phyloP scores from a whole-genome alignment of 2,113 vertebrate species.

The Mastomys coucha region DNA sequence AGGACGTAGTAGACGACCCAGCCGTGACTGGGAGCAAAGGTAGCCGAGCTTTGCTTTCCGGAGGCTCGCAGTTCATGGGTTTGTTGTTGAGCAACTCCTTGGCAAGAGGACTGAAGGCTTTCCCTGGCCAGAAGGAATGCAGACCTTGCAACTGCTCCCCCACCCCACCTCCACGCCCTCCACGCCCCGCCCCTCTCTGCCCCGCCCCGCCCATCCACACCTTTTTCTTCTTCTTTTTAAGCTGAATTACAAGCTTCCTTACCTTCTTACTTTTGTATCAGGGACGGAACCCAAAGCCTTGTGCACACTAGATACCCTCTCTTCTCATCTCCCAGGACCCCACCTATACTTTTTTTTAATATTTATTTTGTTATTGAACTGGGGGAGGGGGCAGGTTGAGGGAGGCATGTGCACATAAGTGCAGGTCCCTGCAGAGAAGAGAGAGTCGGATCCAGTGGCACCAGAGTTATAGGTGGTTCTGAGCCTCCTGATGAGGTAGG shows the following conservation, averaged over 20 bases:
- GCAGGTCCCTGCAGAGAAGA: neutral
- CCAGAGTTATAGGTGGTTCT: neutral
- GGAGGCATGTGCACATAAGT: neutral
- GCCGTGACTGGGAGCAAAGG: neutral
- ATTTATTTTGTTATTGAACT: neutral
- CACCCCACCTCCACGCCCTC: too few species aligned
- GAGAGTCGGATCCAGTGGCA: neutral
- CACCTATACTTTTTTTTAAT: neutral
- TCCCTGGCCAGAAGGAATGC: neutral
- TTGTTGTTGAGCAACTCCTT: neutral
- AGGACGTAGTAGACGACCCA: neutral
- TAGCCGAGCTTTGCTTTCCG: rapidly evolving
- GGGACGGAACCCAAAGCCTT: neutral
- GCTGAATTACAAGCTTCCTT: neutral
- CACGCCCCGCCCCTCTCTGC: too few species aligned
- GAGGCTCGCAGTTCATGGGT: neutral
- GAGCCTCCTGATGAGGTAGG: neutral
- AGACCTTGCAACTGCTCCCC: neutral
- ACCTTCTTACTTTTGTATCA: neutral
- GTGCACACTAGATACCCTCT: neutral
- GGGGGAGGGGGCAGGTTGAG: neutral
- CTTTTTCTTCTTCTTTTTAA: too few species aligned
- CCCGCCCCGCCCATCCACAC: too few species aligned
- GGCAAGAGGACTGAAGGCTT: neutral
- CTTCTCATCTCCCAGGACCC: neutral